A percentile compares a stretch with the other conserved stretches of the same genome.
These are phyloP conservation scores for Agonopterix arenella DNA, from an alignment of 2,888 invertebrate species.

Conservation along the genomic window DNA sequence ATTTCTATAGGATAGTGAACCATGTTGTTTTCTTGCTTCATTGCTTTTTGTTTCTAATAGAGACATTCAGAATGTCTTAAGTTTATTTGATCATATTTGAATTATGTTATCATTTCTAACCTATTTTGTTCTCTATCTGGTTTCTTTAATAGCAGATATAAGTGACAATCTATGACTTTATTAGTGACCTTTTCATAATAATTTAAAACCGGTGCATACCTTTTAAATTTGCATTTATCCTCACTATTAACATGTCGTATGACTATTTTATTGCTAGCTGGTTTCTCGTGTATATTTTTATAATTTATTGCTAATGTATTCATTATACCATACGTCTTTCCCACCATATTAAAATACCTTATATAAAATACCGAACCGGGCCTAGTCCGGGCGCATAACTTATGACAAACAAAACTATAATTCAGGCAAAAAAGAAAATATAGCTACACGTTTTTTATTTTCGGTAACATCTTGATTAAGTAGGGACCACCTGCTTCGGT, in stretches of 20 bases:
- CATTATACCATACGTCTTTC: conserved; percentile 66
- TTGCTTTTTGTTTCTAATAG: no score
- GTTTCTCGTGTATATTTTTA: conserved; percentile 34
- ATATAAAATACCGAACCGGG: conserved; percentile 62
- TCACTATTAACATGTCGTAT: conserved; percentile 57
- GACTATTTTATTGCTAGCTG: conserved; percentile 53
- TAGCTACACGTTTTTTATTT: conserved; percentile 57
- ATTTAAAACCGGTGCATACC: conserved; percentile 4
- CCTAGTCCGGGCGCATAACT: conserved; percentile 50
- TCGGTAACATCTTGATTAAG: conserved; percentile 76
- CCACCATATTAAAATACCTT: conserved; percentile 62
- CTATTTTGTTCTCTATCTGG: no score
- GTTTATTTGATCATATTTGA: no score
- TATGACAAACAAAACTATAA: conserved; percentile 58
- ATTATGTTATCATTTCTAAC: no score
- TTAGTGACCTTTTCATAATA: background rate
- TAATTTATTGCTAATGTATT: conserved; percentile 70
- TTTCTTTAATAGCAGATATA: no score
- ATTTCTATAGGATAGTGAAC: conserved; percentile 1
- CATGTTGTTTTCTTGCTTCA: no score
- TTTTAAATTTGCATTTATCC: conserved; percentile 44
- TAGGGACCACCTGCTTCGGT: conserved; percentile 70
- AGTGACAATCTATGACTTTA: no score
- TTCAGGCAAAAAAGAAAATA: conserved; percentile 63
- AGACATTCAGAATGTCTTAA: no score